These are phyloP conservation scores for Limanda limanda DNA, from an alignment of 2,113 vertebrate species.

Conservation along the genomic window DNA sequence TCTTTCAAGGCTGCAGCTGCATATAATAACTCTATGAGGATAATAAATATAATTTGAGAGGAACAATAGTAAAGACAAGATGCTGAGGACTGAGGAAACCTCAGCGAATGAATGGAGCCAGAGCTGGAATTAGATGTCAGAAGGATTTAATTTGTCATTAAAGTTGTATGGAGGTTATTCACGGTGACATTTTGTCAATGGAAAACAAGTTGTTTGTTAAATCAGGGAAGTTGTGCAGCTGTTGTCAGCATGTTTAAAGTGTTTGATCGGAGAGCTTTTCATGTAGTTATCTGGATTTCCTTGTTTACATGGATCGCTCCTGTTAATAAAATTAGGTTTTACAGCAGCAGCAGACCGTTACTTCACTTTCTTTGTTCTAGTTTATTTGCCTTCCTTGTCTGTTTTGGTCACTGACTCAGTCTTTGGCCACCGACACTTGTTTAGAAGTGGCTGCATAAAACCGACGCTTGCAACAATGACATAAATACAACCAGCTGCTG, in stretches of 20 bases:
- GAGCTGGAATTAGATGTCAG: slow-evolving; percentile 28
- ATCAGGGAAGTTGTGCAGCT: slow-evolving; percentile 2
- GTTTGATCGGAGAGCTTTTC: neutral
- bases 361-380: neutral
- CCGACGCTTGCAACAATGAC: neutral
- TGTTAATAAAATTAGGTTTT: slow-evolving; percentile 23
- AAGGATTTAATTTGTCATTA: slow-evolving; percentile 22
- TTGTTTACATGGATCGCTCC: neutral
- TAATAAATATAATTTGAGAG: slow-evolving; percentile 4
- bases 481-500: slow-evolving; percentile 31
- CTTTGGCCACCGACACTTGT: slow-evolving; percentile 20
- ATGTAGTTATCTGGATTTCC: neutral
- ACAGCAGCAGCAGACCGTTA: neutral
- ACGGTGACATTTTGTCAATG: neutral
- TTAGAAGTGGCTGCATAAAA: slow-evolving; percentile 48
- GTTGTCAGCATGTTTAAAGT: slow-evolving; percentile 6
- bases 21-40: slow-evolving; percentile 1
- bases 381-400: slow-evolving; percentile 27
- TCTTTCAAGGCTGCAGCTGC: slow-evolving; percentile 18
- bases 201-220: neutral
- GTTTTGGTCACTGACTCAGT: slow-evolving; percentile 9
- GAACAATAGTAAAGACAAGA: slow-evolving; percentile 2
- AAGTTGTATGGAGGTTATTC: slow-evolving; percentile 17
- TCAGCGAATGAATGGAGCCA: slow-evolving; percentile 18
- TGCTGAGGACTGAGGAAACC: neutral